phyloP scores from a whole-genome alignment of 2,888 invertebrate species.

The Eilema caniola region DNA sequence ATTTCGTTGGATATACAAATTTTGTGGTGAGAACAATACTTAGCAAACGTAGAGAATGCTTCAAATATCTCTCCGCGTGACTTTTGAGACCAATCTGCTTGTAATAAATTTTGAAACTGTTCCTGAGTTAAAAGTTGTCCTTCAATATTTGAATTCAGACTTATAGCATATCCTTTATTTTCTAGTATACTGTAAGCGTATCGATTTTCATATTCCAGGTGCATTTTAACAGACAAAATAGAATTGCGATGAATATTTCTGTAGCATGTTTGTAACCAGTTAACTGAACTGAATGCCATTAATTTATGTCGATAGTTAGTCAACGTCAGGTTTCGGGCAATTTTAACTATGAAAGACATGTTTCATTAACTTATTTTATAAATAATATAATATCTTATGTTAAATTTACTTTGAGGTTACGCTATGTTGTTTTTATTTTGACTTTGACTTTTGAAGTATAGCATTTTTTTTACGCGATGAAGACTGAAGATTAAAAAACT shows the following conservation, averaged over 20 bases:
- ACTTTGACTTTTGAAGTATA: not conserved
- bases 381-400: too few relatives aligned
- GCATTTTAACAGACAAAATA: slow-evolving; percentile 66
- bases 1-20: slow-evolving; percentile 71
- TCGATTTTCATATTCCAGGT: slow-evolving; percentile 75
- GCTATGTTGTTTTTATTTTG: not conserved
- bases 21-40: slow-evolving; percentile 67
- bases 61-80: slow-evolving; percentile 63
- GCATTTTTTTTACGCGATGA: too few relatives aligned
- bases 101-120: slow-evolving; percentile 59
- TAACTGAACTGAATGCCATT: slow-evolving; percentile 21
- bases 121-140: slow-evolving; percentile 47
- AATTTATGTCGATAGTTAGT: slow-evolving; percentile 35
- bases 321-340: slow-evolving; percentile 43
- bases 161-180: slow-evolving; percentile 68
- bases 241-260: slow-evolving; percentile 58
- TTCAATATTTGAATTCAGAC: slow-evolving; percentile 45
- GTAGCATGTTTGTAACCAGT: slow-evolving; percentile 40
- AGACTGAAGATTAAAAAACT: too few relatives aligned
- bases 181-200: slow-evolving; percentile 76
- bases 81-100: slow-evolving; percentile 65
- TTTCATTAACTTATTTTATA: not conserved
- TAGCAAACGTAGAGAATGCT: slow-evolving; percentile 67
- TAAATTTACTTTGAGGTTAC: not conserved
- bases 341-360: slow-evolving; percentile 50